Evolutionary conservation across 1,140 invertebrate species (phyloP), one percentile per base, ranked within the genome.

Genomic region (Panagrolaimus sp.): DNA sequence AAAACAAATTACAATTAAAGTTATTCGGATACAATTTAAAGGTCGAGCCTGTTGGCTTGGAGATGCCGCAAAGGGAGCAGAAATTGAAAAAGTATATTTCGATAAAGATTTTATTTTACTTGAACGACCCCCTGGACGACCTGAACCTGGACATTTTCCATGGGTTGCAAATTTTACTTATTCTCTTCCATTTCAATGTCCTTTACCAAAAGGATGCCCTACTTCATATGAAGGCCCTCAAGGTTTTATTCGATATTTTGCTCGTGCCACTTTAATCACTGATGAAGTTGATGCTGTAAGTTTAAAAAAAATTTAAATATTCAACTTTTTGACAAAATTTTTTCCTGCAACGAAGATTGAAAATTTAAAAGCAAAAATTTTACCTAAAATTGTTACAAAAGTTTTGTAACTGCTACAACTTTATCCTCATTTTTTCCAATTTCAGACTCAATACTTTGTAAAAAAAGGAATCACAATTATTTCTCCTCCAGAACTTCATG

Each of bases 191-290:
- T 77, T 77, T 66, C 70, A 79, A 58, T 78, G 58, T 58, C 74
- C 69, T 8, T 46, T 77, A 24, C 76, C 76, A 5, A 67, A 63
- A 46, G 76, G 76, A 14, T 77, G 76, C 65, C 68, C 76, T n/a
- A 77, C 66, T 43, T 75, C 72, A 45, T 77, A 74, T 70, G 76
- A 77, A 70, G 68, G 68, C 14, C 69, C 73, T 8, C 21, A 73
- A 32, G 76, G 74, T 2, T 78, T 75, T 67, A 71, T 77, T 74
- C 77, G 76, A 9, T 77, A 79, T 44, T 78, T 75, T 66, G 70
- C 76, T 44, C 62, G 76, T 32, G 76, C 65, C 17, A 77, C 73
- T 21, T 58, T 58, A 28, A 58, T 58, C 5, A 58, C 52, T 58
- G 52, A 58, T 58, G 52, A 58, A 58, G 52, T 58, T 58, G 52